Conservation (phyloP, 2,113 vertebrate genomes). For the Peromyscus californicus region DNA sequence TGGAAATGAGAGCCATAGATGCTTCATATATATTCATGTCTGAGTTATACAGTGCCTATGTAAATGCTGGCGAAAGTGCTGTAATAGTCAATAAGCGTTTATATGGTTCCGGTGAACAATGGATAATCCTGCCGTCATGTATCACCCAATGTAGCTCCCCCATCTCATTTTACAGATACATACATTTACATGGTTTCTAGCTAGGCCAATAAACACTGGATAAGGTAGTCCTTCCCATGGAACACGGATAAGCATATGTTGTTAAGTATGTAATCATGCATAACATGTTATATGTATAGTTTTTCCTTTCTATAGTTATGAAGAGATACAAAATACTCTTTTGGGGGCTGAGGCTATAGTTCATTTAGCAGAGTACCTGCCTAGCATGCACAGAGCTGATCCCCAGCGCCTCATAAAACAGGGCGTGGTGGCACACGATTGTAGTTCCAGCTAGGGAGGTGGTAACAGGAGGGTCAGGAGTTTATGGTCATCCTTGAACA, state of each 20-base stretch:
- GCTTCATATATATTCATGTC: conserved; percentile 10
- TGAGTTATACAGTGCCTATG: neutral
- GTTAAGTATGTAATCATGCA: neutral
- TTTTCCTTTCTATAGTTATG: conserved; percentile 29
- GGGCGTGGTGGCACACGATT: neutral
- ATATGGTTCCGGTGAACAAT: neutral
- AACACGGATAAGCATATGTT: neutral
- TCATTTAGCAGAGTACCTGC: neutral
- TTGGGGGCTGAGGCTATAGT: neutral
- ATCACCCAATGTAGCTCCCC: neutral
- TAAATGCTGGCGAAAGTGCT: neutral
- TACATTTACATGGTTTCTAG: conserved; percentile 20
- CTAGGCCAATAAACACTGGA: neutral
- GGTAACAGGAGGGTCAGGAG: no score
- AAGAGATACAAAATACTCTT: conserved; percentile 14
- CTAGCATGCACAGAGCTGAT: neutral
- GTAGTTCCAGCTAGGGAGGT: neutral
- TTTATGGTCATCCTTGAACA: neutral
- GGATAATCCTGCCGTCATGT: neutral
- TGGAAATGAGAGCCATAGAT: neutral
- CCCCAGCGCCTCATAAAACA: neutral
- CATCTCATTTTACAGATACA: neutral
- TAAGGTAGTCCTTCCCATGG: neutral
- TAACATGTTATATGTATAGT: neutral
- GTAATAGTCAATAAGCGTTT: neutral